phyloP scores from a whole-genome alignment of 2,888 invertebrate genomes.

The Philereme vetulata region DNA sequence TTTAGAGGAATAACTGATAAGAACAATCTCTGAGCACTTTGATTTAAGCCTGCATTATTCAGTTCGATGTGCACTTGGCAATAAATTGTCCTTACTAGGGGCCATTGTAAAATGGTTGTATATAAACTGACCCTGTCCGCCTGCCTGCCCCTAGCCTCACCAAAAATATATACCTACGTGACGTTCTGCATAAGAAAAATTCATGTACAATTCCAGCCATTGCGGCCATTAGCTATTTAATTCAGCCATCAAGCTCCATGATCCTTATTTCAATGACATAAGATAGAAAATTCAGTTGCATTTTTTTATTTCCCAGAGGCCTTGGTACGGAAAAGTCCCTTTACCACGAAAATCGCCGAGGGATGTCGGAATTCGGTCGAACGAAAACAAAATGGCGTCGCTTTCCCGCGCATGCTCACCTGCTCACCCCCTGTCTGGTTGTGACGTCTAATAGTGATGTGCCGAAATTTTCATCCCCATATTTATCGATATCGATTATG shows the following conservation, averaged over 20 bases:
- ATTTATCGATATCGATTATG: slow-evolving; percentile 43
- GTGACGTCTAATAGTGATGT: slow-evolving; percentile 68
- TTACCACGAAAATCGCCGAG: slow-evolving; percentile 48
- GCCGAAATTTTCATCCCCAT: slow-evolving; percentile 36
- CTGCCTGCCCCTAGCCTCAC: too few relatives aligned
- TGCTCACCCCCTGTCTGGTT: slow-evolving; percentile 48
- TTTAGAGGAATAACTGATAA: too few relatives aligned
- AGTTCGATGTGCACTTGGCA: too few relatives aligned
- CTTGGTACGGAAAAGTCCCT: slow-evolving; percentile 39
- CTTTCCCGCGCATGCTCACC: slow-evolving; percentile 69
- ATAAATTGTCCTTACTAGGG: too few relatives aligned
- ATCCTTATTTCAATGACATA: background rate
- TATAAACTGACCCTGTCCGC: too few relatives aligned
- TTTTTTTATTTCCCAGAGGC: background rate
- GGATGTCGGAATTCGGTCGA: slow-evolving; percentile 48
- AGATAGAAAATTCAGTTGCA: background rate
- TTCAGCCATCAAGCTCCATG: background rate
- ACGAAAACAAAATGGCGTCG: slow-evolving; percentile 58
- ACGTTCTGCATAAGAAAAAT: background rate
- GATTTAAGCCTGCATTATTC: too few relatives aligned
- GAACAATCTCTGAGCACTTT: too few relatives aligned
- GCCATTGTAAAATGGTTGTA: too few relatives aligned
- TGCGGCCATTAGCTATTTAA: background rate
- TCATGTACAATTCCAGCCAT: background rate
- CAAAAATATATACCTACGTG: too few relatives aligned